Evolutionary conservation across 2,888 invertebrate species (phyloP), one percentile per base, ranked within the genome.

Genomic region (Phyllotreta striolata): DNA sequence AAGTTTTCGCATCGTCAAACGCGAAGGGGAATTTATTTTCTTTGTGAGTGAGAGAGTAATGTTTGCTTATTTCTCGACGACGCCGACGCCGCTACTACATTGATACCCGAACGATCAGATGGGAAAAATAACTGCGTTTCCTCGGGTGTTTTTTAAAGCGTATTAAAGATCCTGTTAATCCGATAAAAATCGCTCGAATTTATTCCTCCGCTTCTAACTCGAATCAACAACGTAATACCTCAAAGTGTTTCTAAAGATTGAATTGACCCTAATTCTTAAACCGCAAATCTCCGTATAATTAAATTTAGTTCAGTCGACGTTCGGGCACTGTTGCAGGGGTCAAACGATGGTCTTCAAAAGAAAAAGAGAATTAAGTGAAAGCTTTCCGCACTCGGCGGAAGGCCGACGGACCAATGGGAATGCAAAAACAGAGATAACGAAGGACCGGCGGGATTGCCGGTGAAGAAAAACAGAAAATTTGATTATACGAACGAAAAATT

Each of bases 191-290:
- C 24, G 24, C 2, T 24, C 24, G 24, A 24, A 24, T 3, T 24
- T 24, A 24, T 24, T 44, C 12, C 44, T 44, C 44, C 10, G 14
- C 13, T 5, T 1, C 10, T 44, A 44, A 44, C 12, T 7, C 10
- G 44, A 44, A 44, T 10, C 44, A 47, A 47, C 10, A 40, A 43
- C 35, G 49, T 58, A 58, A 58, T 58, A 49, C 58, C 43, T 61
- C 64, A 55, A 66, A 64, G 62, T 62, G 64, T 54, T 59, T 55
- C 58, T 7, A 40, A 54, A 66, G 63, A 67, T 66, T 63, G 63
- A 56, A 61, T 67, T 49, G 60, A 65, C 60, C 65, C 65, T 66
- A 65, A 63, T 67, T 66, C 65, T 61, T 58, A 65, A 63, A 63
- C 57, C 60, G 41, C 62, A 61, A 54, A 61, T 62, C 61, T 58